phyloP scores from a whole-genome alignment of 2,113 vertebrate genomes.

The Lophura nycthemera region DNA sequence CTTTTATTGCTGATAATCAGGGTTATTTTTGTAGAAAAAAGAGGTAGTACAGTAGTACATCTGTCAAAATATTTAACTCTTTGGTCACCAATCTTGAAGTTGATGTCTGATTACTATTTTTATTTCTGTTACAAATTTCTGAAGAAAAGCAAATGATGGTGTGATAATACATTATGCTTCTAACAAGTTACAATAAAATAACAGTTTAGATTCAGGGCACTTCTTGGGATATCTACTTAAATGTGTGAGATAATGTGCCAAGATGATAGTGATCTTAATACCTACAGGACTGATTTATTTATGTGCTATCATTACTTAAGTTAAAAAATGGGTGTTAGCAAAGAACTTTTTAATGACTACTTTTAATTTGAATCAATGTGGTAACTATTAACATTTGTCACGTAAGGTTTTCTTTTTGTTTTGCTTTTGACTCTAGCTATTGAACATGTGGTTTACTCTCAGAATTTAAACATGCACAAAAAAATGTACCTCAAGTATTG shows the following conservation, averaged over 20 bases:
- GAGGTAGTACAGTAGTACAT: background rate
- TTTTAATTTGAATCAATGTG: background rate
- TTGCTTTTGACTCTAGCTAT: background rate
- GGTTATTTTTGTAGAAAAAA: background rate
- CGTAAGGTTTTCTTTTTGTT: background rate
- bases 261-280: background rate
- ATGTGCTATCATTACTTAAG: background rate
- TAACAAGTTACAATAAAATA: background rate
- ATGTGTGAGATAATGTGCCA: background rate
- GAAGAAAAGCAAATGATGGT: background rate
- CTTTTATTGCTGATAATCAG: constrained; percentile 7
- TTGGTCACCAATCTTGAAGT: background rate
- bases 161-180: background rate
- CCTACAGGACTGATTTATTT: background rate
- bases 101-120: background rate
- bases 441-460: background rate
- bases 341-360: background rate
- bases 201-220: background rate
- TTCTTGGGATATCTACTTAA: background rate
- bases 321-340: background rate
- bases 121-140: background rate
- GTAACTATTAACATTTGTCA: background rate
- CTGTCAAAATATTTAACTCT: constrained; percentile 44
- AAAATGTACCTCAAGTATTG: background rate
- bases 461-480: background rate